phyloP scores from a whole-genome alignment of 2,888 invertebrate genomes.

The Andrena marginata region DNA sequence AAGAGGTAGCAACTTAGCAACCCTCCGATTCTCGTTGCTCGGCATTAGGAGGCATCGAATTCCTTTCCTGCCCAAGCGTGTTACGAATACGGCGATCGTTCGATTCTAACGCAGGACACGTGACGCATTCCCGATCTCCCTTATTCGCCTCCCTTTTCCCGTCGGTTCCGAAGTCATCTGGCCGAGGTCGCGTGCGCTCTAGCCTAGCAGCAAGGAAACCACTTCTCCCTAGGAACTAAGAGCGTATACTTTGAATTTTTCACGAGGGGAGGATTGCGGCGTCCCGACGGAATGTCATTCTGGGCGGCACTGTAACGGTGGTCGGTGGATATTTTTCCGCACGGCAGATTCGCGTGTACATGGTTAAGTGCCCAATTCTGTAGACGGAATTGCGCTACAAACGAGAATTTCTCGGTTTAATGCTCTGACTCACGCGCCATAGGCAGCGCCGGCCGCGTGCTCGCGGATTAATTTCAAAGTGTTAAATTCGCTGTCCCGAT shows the following conservation, averaged over 20 bases:
- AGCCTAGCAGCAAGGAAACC: neutral
- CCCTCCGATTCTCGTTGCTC: slow-evolving; percentile 12
- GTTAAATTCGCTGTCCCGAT: slow-evolving; percentile 9
- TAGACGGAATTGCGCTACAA: slow-evolving; percentile 49
- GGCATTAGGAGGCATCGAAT: slow-evolving; percentile 44
- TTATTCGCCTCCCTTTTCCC: neutral
- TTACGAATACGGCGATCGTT: slow-evolving; percentile 19
- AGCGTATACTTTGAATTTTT: slow-evolving; percentile 51
- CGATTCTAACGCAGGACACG: slow-evolving; percentile 31
- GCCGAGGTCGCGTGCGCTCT: neutral
- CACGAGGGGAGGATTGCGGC: slow-evolving; percentile 40
- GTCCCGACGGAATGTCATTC: slow-evolving; percentile 49
- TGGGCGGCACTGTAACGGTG: slow-evolving; percentile 24
- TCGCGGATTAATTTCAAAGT: slow-evolving; percentile 30
- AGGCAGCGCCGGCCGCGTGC: neutral
- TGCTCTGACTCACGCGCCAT: slow-evolving; percentile 31
- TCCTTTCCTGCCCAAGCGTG: slow-evolving; percentile 28
- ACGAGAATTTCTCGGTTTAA: slow-evolving; percentile 51
- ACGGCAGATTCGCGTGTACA: slow-evolving; percentile 53
- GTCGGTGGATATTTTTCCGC: slow-evolving; percentile 57
- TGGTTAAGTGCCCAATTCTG: slow-evolving; percentile 61
- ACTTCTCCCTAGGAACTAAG: no score
- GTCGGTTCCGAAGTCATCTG: neutral
- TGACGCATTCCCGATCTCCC: slow-evolving; percentile 26
- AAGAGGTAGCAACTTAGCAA: slow-evolving; percentile 39